Base-by-base conservation (phyloP, 2,113 vertebrate genomes). In the Microtus pennsylvanicus region DNA sequence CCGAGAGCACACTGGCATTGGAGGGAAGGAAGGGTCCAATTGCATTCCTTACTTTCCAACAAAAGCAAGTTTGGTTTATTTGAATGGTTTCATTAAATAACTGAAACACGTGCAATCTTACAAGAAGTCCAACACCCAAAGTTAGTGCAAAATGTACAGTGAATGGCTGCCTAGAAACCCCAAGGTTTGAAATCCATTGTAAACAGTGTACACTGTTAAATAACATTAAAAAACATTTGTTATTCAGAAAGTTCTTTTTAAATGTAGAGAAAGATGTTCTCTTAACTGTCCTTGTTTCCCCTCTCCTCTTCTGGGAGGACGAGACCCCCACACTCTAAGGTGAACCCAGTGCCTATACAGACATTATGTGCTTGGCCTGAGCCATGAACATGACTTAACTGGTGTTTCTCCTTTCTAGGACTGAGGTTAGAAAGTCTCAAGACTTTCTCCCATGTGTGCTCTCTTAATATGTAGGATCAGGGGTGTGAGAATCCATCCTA, bases 171-270 rank as follows among this genome's bases (percentile, higher is more conserved):
- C 63, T 47, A 94, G 97, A 96, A 94, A 96, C 95, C 63, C 98
- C 98, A 97, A 98, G 96, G 97, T 96, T 98, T 98, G 97, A 98
- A 97, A 98, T 98, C 2, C 90, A 97, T 98, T 98, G 98, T 69
- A 98, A 96, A 97, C 98, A 99, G 99, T 99, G 98, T 99, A 99
- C 99, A 99, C 99, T 98, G 99, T 99, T 99, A 99, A 99, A 99
- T 99, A 99, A 99, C 97, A 98, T 98, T 98, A 99, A 98, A 98
- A 99, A 98, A 99, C 97, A 99, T 97, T 98, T 98, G 97, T 97
- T 99, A 98, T 98, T 98, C 98, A 97, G 99, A 98, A 99, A 99
- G 98, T 98, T 98, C 97, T 98, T 96, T 98, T 93, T 80, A 96
- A 38, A 98, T 98, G 98, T 98, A 98, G 98, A 98, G 98, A 87